Base-by-base conservation (phyloP, 2,113 vertebrate genomes). In the Hyla sarda region DNA sequence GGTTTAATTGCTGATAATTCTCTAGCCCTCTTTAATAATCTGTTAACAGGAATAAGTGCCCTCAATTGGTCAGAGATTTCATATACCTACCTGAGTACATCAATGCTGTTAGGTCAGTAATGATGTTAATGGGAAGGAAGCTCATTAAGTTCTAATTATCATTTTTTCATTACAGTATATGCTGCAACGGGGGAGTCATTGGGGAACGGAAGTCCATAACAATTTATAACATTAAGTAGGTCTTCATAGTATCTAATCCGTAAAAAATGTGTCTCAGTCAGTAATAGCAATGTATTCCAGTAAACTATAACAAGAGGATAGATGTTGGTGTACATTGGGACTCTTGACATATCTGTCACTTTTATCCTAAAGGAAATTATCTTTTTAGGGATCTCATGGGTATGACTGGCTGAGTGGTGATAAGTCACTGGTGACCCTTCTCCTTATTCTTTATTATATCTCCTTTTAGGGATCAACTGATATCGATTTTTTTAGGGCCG, bases 61-160 rank as follows among this genome's bases (percentile, higher is more conserved):
- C 84, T 85, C 76, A 25, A 41, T 75, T 86, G 84, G 65, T 25
- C 52, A 12, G 62, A 54, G 47, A 78, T 69, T 78, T 80, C 60
- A 86, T 86, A 54, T 71, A 79, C 47, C 52, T n/a, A 71, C 48
- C 47, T 54, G 37, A 80, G 69, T 28, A 41, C 50, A 56, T 58
- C 28, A 47, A 13, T 37, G 67, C 56, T 69, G 60, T 41, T 78
- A 67, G 60, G 28, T 62, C 48, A 78, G 41, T 85, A 78, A 69
- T 37, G 45, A 32, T 50, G 77, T 78, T 77, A 84, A 65, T 34
- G 67, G 67, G 41, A 76, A 48, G 60, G 28, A 78, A 69, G 74
- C 60, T 85, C 60, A 85, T 85, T 78, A 85, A 78, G 77, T 67
- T 67, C 74, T 79, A 85, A 85, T 85, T 85, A 85, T 37, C 28